Evolutionary conservation across 2,888 invertebrate species (phyloP).

Genomic region (Leucania comma): DNA sequence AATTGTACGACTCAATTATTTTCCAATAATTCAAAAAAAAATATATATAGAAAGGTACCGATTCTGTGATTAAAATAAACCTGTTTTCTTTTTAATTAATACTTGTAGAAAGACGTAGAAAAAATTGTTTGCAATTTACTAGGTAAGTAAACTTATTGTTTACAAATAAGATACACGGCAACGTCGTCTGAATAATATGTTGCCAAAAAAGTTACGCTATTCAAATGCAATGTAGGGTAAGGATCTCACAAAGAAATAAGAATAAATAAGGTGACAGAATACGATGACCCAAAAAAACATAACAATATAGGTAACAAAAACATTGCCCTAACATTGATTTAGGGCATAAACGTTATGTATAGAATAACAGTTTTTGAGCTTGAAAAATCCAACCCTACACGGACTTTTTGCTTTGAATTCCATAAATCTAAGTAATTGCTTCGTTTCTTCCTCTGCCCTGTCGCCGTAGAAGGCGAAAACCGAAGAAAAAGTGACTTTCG

Average conservation of each 20-base stretch:
- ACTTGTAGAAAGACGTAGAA: not conserved
- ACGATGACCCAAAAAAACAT: constrained; percentile 22
- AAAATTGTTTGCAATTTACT: not conserved
- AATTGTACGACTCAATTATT: not conserved
- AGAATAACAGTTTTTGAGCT: constrained; percentile 52
- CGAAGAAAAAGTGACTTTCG: constrained; percentile 81
- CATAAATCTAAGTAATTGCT: constrained; percentile 88
- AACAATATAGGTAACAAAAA: constrained; percentile 16
- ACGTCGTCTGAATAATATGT: not conserved
- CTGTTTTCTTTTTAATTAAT: not conserved
- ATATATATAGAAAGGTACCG: not conserved
- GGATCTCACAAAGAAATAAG: not conserved
- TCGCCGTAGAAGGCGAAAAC: constrained; percentile 76
- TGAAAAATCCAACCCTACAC: constrained; percentile 64
- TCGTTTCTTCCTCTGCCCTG: constrained; percentile 78
- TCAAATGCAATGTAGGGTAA: not conserved
- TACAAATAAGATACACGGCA: constrained; percentile 12
- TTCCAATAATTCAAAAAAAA: not conserved
- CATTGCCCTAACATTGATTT: constrained; percentile 24
- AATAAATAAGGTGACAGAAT: not conserved
- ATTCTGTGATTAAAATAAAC: not conserved
- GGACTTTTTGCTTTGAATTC: constrained; percentile 74
- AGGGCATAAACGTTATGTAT: constrained; percentile 39
- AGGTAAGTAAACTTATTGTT: constrained; percentile 4
- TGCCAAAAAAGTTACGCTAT: not conserved